Evolutionary conservation across 2,113 vertebrate species (phyloP), one percentile per base, ranked within the genome.

Genomic region (Syngnathoides biaculeatus): DNA sequence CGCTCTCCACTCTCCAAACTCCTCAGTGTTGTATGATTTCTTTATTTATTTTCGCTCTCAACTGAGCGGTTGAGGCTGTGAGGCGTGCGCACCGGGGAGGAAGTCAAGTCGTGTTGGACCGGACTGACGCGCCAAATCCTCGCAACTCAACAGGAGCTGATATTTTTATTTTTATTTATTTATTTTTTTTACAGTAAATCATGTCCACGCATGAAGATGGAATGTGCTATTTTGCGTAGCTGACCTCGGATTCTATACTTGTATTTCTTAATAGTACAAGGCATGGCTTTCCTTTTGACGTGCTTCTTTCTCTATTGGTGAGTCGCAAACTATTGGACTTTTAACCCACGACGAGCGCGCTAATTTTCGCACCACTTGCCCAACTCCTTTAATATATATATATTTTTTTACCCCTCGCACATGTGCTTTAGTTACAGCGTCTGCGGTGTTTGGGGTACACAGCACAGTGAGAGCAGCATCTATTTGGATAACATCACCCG

Each of bases 401-500:
- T 22, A 13, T 22, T 26, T 42, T 43, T 3, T 43, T 57, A 55
- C 26, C 14, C 13, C 5, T 40, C 22, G 4, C 20, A 13, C 20
- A 2, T 22, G 38, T 26, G 22, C 56, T 62, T 43, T 78, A 53
- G 78, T 81, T 77, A 56, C 90, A 98, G 96, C 84, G 11, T 80
- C n/a, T 87, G 83, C 71, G 75, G 84, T 72, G 86, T 84, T 48
- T 85, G 89, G 74, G 94, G 91, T 27, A 87, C 78, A 71, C 80
- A 86, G 61, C 82, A 77, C 77, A 79, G 85, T 61, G 93, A 87
- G 14, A 86, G 84, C 68, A 92, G 86, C 67, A 89, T 93, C 62
- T 96, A 95, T 87, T 91, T 93, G 69, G 92, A 95, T 82, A 98
- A 98, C 79, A 92, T 98, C 84, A 98, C 95, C 67, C 93, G 93